Base-by-base conservation (phyloP, 1,140 invertebrate genomes). In the Eurosta solidaginis region DNA sequence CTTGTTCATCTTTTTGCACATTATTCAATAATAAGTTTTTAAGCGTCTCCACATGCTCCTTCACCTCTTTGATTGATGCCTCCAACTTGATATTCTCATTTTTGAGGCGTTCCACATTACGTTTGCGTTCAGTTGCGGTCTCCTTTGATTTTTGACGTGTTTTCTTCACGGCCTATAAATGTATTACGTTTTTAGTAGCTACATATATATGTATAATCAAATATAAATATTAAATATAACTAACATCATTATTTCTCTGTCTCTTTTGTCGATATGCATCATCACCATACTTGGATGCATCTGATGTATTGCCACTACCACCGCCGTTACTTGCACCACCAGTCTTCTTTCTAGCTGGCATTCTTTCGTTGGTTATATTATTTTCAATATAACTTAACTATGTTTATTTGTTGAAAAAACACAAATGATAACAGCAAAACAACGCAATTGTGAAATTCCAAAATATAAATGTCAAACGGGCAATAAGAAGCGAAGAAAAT, bases 241-340 rank as follows among this genome's bases (percentile, higher is more conserved):
- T 82, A 80, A 86, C 85, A 82, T 86, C 83, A 81, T 86, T 86
- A 79, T 86, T 86, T 79, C 86, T 84, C 59, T 86, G 78, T 82
- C 85, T 82, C 81, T 86, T 86, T 79, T 82, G 59, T 81, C 83
- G 80, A 79, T 86, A 86, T 63, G 80, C 80, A 63, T 82, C 81
- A 80, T 84, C 83, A 14, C 83, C 82, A 29, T 68, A 33, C 4
- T 68, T 68, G 59, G 59, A 68, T 10, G 59, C 59, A 9, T 68
- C 59, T 40, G 59, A 68, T 68, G 59, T 68, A 17, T 68, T 68
- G 20, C 49, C 49, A 52, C 49, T 52, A 20, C 59, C 59, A 40
- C 59, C 59, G 2, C 59, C 59, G 22, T 47, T 47, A n/a, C 45
- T 17, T 12, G 7, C 45, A 0, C 59, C 33, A 68, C 59, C n/a